A percentile compares a stretch with the other conserved stretches of the same genome.
phyloP scores from a whole-genome alignment of 2,888 invertebrate genomes.

The Troglohyphantes excavatus region DNA sequence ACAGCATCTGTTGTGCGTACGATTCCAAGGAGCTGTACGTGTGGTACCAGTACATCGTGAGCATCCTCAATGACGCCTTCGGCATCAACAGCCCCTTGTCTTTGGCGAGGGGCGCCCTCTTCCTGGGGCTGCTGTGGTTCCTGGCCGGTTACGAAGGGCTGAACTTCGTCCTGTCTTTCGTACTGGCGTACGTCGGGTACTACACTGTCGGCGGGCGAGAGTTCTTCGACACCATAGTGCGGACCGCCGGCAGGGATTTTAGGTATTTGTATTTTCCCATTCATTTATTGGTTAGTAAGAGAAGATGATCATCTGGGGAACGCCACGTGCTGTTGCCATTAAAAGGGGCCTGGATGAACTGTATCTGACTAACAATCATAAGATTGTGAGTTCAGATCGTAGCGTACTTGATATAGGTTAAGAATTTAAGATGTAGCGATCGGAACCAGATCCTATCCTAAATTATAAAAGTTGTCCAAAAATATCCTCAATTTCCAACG shows the following conservation, averaged over 20 bases:
- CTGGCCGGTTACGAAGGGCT: neutral
- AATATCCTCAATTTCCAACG: too few relatives aligned
- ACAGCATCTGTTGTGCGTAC: neutral
- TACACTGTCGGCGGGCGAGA: constrained; percentile 45
- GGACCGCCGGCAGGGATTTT: constrained; percentile 28
- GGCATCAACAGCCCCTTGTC: constrained; percentile 18
- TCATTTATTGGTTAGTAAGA: neutral
- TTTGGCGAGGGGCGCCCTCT: constrained; percentile 33
- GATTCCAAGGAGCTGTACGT: neutral
- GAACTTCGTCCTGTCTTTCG: neutral
- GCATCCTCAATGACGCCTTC: constrained; percentile 41
- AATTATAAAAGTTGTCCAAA: too few relatives aligned
- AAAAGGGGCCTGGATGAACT: too few relatives aligned
- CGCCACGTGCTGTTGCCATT: too few relatives aligned
- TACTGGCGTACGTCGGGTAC: constrained; percentile 12
- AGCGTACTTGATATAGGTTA: too few relatives aligned
- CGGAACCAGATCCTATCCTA: too few relatives aligned
- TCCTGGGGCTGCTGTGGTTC: neutral
- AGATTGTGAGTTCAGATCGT: too few relatives aligned
- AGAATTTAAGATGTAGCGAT: too few relatives aligned
- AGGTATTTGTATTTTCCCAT: constrained; percentile 13
- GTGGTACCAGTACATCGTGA: neutral
- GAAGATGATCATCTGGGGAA: neutral
- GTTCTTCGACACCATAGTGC: constrained; percentile 1
- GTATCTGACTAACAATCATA: too few relatives aligned